Evolutionary conservation across 2,888 invertebrate species (phyloP).

Genomic region (Phyllotreta cruciferae): DNA sequence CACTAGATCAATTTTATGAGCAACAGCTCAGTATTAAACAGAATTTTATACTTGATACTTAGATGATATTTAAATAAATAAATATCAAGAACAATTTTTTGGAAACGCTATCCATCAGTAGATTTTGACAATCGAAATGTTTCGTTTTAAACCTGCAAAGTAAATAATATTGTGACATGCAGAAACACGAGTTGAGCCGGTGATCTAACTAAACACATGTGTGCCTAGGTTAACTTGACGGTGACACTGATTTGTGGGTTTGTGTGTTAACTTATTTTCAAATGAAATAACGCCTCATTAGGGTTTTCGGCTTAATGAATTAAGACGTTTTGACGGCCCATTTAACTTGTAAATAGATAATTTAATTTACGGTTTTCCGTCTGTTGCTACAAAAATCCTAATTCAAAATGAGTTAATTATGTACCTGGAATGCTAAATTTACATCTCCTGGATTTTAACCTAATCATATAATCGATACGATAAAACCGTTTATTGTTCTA

Average conservation of each 20-base stretch:
- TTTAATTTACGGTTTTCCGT: too few relatives aligned
- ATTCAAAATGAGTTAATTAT: too few relatives aligned
- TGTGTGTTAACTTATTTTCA: slow-evolving; percentile 9
- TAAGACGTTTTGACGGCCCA: slow-evolving; percentile 6
- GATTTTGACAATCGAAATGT: slow-evolving; percentile 8
- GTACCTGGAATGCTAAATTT: too few relatives aligned
- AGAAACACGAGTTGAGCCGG: slow-evolving; percentile 14
- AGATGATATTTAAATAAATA: too few relatives aligned
- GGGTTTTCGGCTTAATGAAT: slow-evolving; percentile 4
- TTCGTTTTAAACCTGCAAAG: slow-evolving; percentile 8
- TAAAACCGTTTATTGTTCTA: too few relatives aligned
- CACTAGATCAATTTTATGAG: too few relatives aligned
- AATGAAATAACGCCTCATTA: slow-evolving; percentile 16
- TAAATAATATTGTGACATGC: slow-evolving; percentile 15
- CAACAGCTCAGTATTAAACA: too few relatives aligned
- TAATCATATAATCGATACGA: too few relatives aligned
- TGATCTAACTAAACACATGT: slow-evolving; percentile 9
- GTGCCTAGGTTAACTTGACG: slow-evolving; percentile 10
- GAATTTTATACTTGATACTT: too few relatives aligned
- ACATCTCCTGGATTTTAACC: too few relatives aligned
- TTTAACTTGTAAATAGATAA: background rate
- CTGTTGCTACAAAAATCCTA: too few relatives aligned
- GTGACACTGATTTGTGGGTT: slow-evolving; percentile 12
- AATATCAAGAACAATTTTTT: background rate
- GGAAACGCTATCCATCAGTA: slow-evolving; percentile 1